Evolutionary conservation across 2,797 vertebrate genomes (phyloP), one percentile per base, ranked within the genome.

Genomic region (Squalus acanthias): DNA sequence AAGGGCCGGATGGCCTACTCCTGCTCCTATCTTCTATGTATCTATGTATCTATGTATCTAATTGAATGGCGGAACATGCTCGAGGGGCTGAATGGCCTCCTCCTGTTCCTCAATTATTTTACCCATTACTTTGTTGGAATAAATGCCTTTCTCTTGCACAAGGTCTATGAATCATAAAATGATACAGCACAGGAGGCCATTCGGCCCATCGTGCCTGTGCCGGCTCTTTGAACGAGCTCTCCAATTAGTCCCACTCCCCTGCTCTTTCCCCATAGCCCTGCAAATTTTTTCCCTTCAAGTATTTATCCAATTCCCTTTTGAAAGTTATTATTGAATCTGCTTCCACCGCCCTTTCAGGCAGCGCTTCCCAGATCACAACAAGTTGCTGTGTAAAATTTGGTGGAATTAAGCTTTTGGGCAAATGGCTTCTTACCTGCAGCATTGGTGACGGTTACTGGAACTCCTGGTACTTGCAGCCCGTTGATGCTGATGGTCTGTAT

Each of bases 401-500:
- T 93, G 65, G 7, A 24, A 7, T 3, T 20, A 91, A 39, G n/a
- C n/a, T 33, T n/a, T 46, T 46, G 63, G n/a, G 2, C 8, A 22
- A 69, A 65, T 6, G n/a, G 63, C 65, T 2, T 96, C 98, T 98
- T 97, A 99, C 99, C 99, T 96, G 98, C 99, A 0, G 98, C 98
- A 96, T 99, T 99, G 97, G 99, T 99, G 98, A 99, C 99, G 96
- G 99, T 99, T 96, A 99, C 99, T 0, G 99, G 99, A 91, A 99
- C 98, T 0, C 99, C 99, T 97, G 99, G 99, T 65, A 99, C 99
- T 88, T 99, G 99, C 70, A 99, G 98, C 0, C 99, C 99, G 0
- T 99, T 99, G 98, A 99, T 99, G 98, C 98, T 99, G 97, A 99
- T 99, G 96, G 99, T 99, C 97, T 99, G 99, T 97, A 99, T 98